These are phyloP conservation scores for Patella pellucida DNA, from an alignment of 2,888 invertebrate species.

Conservation along the genomic window DNA sequence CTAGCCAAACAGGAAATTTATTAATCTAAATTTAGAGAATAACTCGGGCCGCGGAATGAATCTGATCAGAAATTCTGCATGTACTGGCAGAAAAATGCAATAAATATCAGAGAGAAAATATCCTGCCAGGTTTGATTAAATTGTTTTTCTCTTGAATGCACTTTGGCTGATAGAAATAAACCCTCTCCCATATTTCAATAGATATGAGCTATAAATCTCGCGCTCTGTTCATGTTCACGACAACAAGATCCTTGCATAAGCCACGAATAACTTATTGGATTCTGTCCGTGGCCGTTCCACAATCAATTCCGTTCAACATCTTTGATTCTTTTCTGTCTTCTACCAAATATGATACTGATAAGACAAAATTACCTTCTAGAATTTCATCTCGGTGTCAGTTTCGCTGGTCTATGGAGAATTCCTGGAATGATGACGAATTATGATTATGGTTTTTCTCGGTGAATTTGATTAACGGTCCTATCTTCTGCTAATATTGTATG, in stretches of 20 bases:
- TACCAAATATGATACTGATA: slow-evolving; percentile 1
- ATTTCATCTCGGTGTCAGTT: slow-evolving; percentile 5
- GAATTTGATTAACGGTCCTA: slow-evolving; percentile 37
- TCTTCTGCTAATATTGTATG: slow-evolving; percentile 33
- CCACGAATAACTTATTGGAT: slow-evolving; percentile 11
- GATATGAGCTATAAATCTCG: slow-evolving; percentile 7
- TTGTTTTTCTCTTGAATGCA: slow-evolving; percentile 11
- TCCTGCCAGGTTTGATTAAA: slow-evolving; percentile 8
- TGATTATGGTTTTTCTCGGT: slow-evolving; percentile 32
- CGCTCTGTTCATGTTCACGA: neutral
- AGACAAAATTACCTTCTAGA: slow-evolving; percentile 2
- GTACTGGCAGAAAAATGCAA: neutral
- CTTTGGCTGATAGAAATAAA: neutral
- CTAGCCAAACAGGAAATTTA: slow-evolving; percentile 4
- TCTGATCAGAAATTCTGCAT: neutral
- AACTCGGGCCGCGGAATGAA: neutral
- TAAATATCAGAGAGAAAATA: neutral
- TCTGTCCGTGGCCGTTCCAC: neutral
- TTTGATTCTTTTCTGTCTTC: slow-evolving; percentile 4
- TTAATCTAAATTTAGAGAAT: slow-evolving; percentile 2
- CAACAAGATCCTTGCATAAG: slow-evolving; percentile 1
- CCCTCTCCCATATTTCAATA: slow-evolving; percentile 5
- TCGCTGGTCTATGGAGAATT: slow-evolving; percentile 18
- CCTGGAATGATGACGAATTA: slow-evolving; percentile 32
- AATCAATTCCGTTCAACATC: neutral